Percentiles rank a stretch among this genome's conserved stretches.
Conservation (phyloP, 2,888 invertebrate genomes). For the Serrognathus titanus region DNA sequence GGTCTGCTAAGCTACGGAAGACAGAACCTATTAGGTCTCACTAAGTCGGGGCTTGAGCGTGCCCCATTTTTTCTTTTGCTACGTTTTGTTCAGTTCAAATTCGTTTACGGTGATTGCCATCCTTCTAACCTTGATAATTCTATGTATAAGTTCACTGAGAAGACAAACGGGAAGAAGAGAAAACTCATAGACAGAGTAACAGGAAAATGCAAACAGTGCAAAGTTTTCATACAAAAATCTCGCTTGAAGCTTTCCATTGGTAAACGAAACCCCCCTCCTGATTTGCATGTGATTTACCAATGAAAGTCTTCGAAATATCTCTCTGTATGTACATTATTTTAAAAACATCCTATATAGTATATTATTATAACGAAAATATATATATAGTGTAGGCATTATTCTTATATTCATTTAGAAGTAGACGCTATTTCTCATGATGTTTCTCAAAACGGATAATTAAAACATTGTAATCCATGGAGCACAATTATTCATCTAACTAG, state of each 20-base stretch:
- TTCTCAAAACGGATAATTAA: not conserved
- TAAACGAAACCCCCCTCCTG: no score
- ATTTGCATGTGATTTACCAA: no score
- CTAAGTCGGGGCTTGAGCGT: conserved; percentile 23
- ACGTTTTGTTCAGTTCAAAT: not conserved
- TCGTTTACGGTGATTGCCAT: not conserved
- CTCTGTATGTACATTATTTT: not conserved
- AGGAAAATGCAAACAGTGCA: no score
- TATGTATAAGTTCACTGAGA: not conserved
- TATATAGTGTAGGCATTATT: not conserved
- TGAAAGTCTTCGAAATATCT: no score
- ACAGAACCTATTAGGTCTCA: conserved; percentile 27
- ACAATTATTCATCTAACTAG: not conserved
- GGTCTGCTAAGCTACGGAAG: conserved; percentile 24
- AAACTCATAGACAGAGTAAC: no score
- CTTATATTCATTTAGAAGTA: conserved; percentile 17
- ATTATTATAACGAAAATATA: not conserved
- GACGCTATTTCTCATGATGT: conserved; percentile 12
- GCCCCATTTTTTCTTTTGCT: not conserved
- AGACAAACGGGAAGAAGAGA: no score
- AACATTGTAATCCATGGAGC: not conserved
- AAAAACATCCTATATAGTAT: no score
- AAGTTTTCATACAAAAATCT: no score
- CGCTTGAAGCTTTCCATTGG: no score
- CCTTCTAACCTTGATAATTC: not conserved